phyloP scores from a whole-genome alignment of 2,888 invertebrate genomes.

The Andricus quercusramuli region DNA sequence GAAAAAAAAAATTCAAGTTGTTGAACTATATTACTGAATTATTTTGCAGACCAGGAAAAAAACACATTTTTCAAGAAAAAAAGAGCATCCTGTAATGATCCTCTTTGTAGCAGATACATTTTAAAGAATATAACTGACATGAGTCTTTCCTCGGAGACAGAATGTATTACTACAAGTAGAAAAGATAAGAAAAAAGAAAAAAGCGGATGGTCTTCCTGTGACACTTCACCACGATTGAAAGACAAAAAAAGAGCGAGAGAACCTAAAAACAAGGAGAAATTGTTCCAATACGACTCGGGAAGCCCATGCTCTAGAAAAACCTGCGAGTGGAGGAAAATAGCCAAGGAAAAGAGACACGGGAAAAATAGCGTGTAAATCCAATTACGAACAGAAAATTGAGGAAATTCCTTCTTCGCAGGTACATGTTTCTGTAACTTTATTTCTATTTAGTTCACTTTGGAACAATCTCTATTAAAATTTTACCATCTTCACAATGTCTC shows the following conservation, averaged over 20 bases:
- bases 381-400: conserved; percentile 25
- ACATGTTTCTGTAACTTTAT: not conserved
- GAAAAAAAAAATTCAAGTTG: no score
- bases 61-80: not conserved
- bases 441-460: conserved; percentile 10
- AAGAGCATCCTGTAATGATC: not conserved
- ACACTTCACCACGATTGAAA: conserved; percentile 21
- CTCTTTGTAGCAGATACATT: not conserved
- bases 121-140: not conserved
- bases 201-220: conserved; percentile 1
- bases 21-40: not conserved
- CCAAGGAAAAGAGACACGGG: conserved; percentile 17
- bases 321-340: conserved; percentile 47
- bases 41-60: not conserved
- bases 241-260: conserved; percentile 14
- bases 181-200: conserved; percentile 28
- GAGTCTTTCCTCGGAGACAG: not conserved
- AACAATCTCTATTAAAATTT: not conserved
- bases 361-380: conserved; percentile 37
- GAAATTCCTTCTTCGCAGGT: conserved; percentile 4
- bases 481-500: no score
- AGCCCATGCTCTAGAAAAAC: conserved; percentile 45
- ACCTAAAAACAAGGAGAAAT: conserved; percentile 33
- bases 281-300: conserved; percentile 30
- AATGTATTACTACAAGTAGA: conserved; percentile 10